These are phyloP conservation scores for Cephus runcator DNA, from an alignment of 2,888 invertebrate species.

Conservation along the genomic window DNA sequence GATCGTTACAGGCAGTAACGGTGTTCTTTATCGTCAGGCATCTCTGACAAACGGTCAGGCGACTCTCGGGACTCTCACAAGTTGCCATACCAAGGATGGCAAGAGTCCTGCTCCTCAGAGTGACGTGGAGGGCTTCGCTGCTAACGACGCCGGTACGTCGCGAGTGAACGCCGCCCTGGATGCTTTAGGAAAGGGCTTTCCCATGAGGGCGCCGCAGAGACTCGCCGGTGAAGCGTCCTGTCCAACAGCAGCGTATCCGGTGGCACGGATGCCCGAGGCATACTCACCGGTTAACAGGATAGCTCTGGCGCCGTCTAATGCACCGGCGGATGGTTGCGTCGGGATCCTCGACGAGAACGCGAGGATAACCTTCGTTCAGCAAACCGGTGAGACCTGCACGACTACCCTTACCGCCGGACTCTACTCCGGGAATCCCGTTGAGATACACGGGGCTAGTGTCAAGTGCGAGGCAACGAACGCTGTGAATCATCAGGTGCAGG, in stretches of 20 bases:
- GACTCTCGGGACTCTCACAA: background rate
- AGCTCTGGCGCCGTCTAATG: background rate
- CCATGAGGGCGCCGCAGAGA: constrained; percentile 20
- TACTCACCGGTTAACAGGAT: constrained; percentile 10
- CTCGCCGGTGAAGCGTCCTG: constrained; percentile 15
- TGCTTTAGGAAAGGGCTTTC: constrained; percentile 14
- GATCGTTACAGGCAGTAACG: constrained; percentile 33
- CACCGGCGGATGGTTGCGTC: constrained; percentile 1
- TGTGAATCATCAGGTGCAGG: background rate
- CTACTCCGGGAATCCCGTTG: background rate
- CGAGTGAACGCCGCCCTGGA: constrained; percentile 4
- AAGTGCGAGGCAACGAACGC: constrained; percentile 21
- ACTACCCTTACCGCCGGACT: background rate
- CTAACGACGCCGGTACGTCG: constrained; percentile 9
- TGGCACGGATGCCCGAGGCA: constrained; percentile 17
- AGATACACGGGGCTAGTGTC: background rate
- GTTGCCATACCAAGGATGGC: background rate
- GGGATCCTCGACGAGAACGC: constrained; percentile 25
- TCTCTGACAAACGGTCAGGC: constrained; percentile 28
- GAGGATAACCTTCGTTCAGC: constrained; percentile 15
- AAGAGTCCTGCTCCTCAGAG: background rate
- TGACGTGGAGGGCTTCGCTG: background rate
- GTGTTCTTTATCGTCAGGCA: background rate
- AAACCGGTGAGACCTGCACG: constrained; percentile 2
- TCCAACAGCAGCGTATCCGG: constrained; percentile 15